phyloP scores from a whole-genome alignment of 2,888 invertebrate genomes.

The Sinotaia quadrata region DNA sequence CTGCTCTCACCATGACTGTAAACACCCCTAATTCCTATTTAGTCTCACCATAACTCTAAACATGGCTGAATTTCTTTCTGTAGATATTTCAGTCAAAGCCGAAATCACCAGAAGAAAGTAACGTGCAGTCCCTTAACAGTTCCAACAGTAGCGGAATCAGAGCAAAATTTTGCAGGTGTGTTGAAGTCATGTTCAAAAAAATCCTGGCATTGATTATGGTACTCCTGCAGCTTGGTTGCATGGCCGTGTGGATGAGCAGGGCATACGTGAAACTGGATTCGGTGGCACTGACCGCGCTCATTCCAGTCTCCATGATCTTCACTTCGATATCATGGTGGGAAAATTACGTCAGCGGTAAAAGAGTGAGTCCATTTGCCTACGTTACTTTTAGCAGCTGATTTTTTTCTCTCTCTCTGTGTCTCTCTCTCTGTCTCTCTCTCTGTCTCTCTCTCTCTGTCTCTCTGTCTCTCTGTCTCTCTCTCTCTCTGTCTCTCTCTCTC shows the following conservation, averaged over 20 bases:
- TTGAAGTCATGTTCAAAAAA: neutral
- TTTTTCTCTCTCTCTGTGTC: too few species aligned
- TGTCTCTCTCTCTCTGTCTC: too few species aligned
- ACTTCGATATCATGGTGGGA: constrained; percentile 98
- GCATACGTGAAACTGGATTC: constrained; percentile 21
- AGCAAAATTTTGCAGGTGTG: too few species aligned
- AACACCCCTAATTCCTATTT: too few species aligned
- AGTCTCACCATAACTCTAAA: too few species aligned
- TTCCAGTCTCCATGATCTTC: constrained; percentile 86
- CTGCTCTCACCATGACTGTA: too few species aligned
- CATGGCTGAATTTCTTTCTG: too few species aligned
- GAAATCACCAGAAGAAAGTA: neutral
- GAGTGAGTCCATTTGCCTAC: too few species aligned
- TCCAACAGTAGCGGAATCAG: neutral
- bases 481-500: too few species aligned
- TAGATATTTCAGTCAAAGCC: constrained; percentile 12
- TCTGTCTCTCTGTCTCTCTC: too few species aligned
- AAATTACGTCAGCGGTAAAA: constrained; percentile 77
- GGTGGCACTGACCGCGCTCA: constrained; percentile 76
- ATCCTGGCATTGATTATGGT: constrained; percentile 33
- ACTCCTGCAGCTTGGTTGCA: constrained; percentile 39
- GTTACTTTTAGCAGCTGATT: too few species aligned
- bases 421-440: too few species aligned
- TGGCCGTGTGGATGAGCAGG: constrained; percentile 44
- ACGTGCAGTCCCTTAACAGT: neutral